These are phyloP conservation scores for Drosophila ustulata DNA, from an alignment of 2,888 invertebrate species.

Conservation along the genomic window DNA sequence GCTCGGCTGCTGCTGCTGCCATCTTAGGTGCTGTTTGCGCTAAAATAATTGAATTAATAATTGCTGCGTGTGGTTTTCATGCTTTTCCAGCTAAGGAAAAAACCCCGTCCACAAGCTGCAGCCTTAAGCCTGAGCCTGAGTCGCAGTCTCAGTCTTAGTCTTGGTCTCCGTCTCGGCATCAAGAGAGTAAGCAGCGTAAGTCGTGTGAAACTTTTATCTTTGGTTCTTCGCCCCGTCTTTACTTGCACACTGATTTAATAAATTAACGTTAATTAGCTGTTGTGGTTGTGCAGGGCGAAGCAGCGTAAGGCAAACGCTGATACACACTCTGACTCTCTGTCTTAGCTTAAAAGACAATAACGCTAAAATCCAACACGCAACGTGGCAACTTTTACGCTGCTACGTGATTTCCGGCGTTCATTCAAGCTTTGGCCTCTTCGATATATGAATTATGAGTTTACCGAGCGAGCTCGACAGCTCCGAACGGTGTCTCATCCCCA, in stretches of 20 bases:
- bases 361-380: conserved; percentile 68
- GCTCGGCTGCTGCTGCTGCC: conserved; percentile 34
- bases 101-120: conserved; percentile 18
- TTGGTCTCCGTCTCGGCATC: conserved; percentile 21
- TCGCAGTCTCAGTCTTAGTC: conserved; percentile 21
- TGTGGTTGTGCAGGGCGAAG: conserved; percentile 60
- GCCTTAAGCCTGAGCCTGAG: conserved; percentile 46
- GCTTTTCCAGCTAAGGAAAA: conserved; percentile 82
- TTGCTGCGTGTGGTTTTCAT: conserved; percentile 84
- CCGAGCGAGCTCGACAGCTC: conserved; percentile 16
- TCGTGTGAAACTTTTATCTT: conserved; percentile 80
- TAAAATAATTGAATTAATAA: conserved; percentile 84
- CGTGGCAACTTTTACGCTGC: conserved; percentile 73
- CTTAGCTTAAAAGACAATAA: conserved; percentile 72
- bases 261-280: conserved; percentile 84
- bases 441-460: conserved; percentile 73
- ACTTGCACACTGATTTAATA: conserved; percentile 83
- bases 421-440: conserved; percentile 74
- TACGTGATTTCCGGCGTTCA: conserved; percentile 82
- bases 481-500: conserved; percentile 53
- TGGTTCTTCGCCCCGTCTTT: conserved; percentile 57
- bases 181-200: conserved; percentile 43
- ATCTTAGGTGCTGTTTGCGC: conserved; percentile 82
- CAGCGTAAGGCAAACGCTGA: conserved; percentile 1
- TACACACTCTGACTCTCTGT: conserved; percentile 41